Evolutionary conservation across 2,113 vertebrate genomes (phyloP), one percentile per base, ranked within the genome.

Genomic region (Pteruthius melanotis): DNA sequence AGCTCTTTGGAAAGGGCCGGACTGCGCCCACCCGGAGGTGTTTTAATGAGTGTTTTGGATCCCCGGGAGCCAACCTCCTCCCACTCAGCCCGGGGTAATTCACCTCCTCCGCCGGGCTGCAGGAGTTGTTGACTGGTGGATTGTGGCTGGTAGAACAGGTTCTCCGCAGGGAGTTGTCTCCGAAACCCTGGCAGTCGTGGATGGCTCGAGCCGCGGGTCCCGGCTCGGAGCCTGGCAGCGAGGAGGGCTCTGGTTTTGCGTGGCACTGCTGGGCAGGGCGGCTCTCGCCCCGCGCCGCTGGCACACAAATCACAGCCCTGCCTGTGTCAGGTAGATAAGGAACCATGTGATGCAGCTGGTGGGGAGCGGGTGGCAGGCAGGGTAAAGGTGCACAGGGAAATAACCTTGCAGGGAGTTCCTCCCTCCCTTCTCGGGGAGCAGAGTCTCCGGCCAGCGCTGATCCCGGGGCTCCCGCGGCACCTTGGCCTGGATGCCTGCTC

Each of bases 361-460:
- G 96, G 96, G 78, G 63, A 95, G 83, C 20, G 82, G 95, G 93
- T 49, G 94, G 95, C 95, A 52, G 92, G 92, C 97, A 94, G 98
- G 98, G 97, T 98, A 98, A 99, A 99, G 98, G 98, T 98, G 98
- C 97, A 98, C 93, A 83, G 92, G 95, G 96, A 95, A 96, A 96
- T 95, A 96, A 96, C 95, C 90, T 95, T 89, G 95, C 60, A 74
- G 76, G 89, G 83, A 82, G 86, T 66, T 39, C 75, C 74, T 91
- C 42, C 75, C 40, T 54, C 61, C 77, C 63, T 95, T 15, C 57
- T 14, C 4, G 3, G 50, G 61, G 71, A 57, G 57, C 75, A n/a
- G 56, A 70, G 59, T 40, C 56, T 89, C 78, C 3, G 2, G n/a
- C 44, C 39, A 53, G 70, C 1, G 6, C 76, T 5, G 83, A 37